A percentile compares a stretch with the other conserved stretches of the same genome.
These are phyloP conservation scores for Pseudomyrmex dendroicus DNA, from an alignment of 1,140 invertebrate species.

Conservation along the genomic window DNA sequence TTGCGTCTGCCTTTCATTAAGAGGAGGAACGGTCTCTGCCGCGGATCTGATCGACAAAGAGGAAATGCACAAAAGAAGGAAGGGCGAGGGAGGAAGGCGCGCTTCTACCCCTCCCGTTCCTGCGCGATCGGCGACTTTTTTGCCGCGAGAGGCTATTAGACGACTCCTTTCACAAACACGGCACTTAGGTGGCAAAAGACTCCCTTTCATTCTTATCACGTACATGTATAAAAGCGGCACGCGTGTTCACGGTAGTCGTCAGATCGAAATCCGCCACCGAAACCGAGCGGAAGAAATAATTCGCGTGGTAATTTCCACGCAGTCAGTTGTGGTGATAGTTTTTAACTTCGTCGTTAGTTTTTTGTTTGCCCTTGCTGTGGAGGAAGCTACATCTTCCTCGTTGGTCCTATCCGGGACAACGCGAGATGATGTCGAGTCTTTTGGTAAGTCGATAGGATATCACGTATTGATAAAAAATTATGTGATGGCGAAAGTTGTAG, in stretches of 20 bases:
- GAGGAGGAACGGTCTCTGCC: constrained; percentile 8
- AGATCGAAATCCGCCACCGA: constrained; percentile 62
- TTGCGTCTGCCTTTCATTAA: constrained; percentile 63
- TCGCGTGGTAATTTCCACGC: constrained; percentile 18
- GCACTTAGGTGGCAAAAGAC: constrained; percentile 55
- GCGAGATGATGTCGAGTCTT: constrained; percentile 44
- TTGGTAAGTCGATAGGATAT: constrained; percentile 58
- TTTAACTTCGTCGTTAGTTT: not conserved
- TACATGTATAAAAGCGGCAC: constrained; percentile 70
- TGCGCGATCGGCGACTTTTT: constrained; percentile 56
- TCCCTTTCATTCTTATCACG: constrained; percentile 76
- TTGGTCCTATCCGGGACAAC: constrained; percentile 21
- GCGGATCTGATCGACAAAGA: constrained; percentile 44
- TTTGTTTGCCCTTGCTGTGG: not conserved
- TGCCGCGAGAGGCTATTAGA: constrained; percentile 51
- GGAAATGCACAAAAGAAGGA: constrained; percentile 61
- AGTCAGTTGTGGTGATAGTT: not conserved
- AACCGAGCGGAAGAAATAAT: constrained; percentile 46
- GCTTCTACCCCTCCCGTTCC: not conserved
- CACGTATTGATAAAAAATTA: not conserved
- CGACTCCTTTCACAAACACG: constrained; percentile 67
- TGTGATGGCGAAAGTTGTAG: not conserved
- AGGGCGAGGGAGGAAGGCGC: constrained; percentile 46
- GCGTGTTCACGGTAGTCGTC: constrained; percentile 57
- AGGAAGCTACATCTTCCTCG: not conserved